Conservation (phyloP, 2,113 vertebrate species). For the Eretmochelys imbricata region DNA sequence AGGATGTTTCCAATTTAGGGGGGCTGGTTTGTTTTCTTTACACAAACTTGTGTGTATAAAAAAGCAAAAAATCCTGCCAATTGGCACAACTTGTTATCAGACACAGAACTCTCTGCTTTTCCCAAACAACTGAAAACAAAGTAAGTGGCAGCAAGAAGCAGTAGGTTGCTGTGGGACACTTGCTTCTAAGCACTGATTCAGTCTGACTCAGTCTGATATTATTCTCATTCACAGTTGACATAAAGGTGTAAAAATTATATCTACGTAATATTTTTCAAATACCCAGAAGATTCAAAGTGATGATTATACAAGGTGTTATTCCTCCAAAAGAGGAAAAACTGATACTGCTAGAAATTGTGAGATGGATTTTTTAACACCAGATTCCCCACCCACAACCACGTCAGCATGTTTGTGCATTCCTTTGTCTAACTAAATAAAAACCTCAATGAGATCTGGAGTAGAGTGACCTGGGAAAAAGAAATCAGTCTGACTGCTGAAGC, state of each 20-base stretch:
- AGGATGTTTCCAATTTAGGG: slow-evolving; percentile 4
- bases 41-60: fast-evolving
- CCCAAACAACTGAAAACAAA: background rate
- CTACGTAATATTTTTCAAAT: background rate
- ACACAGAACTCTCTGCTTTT: background rate
- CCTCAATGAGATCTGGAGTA: slow-evolving; percentile 1
- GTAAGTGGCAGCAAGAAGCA: background rate
- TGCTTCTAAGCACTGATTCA: slow-evolving; percentile 1
- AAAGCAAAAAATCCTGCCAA: background rate
- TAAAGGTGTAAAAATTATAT: slow-evolving; percentile 19
- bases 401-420: background rate
- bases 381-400: background rate
- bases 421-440: slow-evolving; percentile 6
- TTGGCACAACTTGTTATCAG: background rate
- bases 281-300: slow-evolving; percentile 10
- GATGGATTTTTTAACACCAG: background rate
- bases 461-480: slow-evolving; percentile 8
- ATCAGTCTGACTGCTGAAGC: slow-evolving; percentile 8
- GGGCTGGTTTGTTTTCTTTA: background rate
- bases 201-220: background rate
- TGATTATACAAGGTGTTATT: slow-evolving; percentile 8
- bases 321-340: slow-evolving; percentile 16
- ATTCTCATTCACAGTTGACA: background rate
- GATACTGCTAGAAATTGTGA: background rate
- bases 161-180: background rate